Evolutionary conservation across 2,113 vertebrate species (phyloP).

Genomic region (Otis tarda): DNA sequence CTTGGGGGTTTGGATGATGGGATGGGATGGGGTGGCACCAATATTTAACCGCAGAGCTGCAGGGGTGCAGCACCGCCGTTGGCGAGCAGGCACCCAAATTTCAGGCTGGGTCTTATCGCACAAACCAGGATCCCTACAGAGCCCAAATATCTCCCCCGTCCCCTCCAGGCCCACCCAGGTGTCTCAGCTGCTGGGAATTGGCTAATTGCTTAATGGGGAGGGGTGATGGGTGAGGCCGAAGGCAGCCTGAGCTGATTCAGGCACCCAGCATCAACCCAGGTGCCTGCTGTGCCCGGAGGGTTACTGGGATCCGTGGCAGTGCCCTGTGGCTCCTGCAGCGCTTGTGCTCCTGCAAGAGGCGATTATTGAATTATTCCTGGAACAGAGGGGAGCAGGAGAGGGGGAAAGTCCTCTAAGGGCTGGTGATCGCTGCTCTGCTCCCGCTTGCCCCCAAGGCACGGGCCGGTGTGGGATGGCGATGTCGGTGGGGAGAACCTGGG

Average conservation of each 20-base stretch:
- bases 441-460: rapidly evolving
- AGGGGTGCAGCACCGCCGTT: too few species aligned
- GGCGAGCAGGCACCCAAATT: too few species aligned
- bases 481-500: not conserved
- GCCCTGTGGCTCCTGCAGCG: rapidly evolving
- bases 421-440: not conserved
- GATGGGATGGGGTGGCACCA: too few species aligned
- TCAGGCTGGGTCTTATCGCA: not conserved
- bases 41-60: too few species aligned
- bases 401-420: not conserved
- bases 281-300: not conserved
- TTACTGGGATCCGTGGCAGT: not conserved
- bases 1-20: too few species aligned
- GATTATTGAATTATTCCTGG: not conserved
- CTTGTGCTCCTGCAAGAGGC: not conserved
- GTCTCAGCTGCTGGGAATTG: not conserved
- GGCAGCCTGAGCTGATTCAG: not conserved
- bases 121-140: not conserved
- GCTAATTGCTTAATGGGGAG: not conserved
- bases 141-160: not conserved
- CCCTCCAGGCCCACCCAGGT: not conserved
- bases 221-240: not conserved
- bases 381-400: not conserved
- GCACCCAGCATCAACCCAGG: rapidly evolving
- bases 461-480: not conserved